Conservation (phyloP, 35 echinoderm and acorn worm genomes). For the Stichopus chloronotus region DNA sequence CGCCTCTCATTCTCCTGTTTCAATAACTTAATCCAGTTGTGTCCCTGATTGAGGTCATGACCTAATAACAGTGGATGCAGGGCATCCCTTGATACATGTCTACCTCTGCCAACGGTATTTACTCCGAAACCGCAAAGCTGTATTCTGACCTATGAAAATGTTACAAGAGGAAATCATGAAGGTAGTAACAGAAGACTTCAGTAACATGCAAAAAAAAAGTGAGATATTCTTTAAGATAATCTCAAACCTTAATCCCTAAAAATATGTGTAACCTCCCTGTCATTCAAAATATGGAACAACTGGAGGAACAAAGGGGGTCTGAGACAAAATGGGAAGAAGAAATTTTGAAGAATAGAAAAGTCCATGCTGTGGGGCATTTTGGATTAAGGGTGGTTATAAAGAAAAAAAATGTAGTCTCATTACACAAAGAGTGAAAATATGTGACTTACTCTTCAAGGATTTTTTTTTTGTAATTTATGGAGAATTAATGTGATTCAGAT, state of each 20-base stretch:
- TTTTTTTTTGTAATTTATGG: too few relatives aligned
- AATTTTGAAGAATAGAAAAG: not conserved
- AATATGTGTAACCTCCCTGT: not conserved
- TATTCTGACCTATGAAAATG: not conserved
- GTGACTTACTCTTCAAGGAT: too few relatives aligned
- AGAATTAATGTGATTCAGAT: too few relatives aligned
- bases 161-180: not conserved
- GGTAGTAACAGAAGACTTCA: not conserved
- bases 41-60: conserved; percentile 43
- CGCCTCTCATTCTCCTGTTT: not conserved
- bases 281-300: conserved; percentile 3
- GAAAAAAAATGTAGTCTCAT: too few relatives aligned
- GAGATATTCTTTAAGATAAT: not conserved
- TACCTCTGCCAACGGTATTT: not conserved
- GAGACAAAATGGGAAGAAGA: not conserved
- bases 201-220: too few relatives aligned
- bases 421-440: too few relatives aligned
- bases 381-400: not conserved
- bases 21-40: conserved; percentile 17
- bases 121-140: not conserved
- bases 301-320: not conserved
- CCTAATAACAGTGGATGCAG: conserved; percentile 8
- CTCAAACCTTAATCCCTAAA: not conserved
- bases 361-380: not conserved
- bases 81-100: not conserved